Evolutionary conservation across 2,113 vertebrate species (phyloP), one percentile per base, ranked within the genome.

Genomic region (Amblyornis subalaris): DNA sequence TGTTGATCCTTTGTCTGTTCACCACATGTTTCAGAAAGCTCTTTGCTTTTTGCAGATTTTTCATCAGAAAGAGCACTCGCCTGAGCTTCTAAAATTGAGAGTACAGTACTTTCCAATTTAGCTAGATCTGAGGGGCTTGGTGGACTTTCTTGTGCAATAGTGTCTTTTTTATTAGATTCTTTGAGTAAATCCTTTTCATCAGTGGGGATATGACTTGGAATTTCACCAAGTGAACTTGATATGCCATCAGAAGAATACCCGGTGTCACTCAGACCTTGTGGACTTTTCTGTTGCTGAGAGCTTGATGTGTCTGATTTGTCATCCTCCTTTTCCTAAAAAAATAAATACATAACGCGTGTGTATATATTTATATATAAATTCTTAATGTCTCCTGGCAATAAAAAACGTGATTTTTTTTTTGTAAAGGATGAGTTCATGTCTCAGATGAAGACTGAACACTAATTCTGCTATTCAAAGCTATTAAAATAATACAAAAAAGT

Each of bases 21-120:
- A 51, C 80, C 9, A 22, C 88, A 95, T 9, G 57, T 54, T 58
- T 92, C 94, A 62, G 93, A 95, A 88, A 97, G 90, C 3, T 98
- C 97, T 89, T 97, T 95, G 79, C 78, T 96, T 92, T 96, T 97
- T 6, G 36, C 85, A 74, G 97, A 80, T 53, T 97, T 98, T 91
- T 97, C 97, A 92, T 96, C 96, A 74, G 78, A 82, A 54, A 98
- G 81, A 2, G 98, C 96, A 96, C 93, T 98, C 94, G 97, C 92
- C 95, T 99, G 98, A 93, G 99, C 98, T 97, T 99, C 98, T 93
- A 99, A 98, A 97, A 99, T 99, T 54, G 99, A 99, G 50, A 99
- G 98, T 53, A 99, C 99, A 5, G 98, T 99, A 93, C 98, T 99
- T 96, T 99, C 99, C 72, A 99, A 88, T 95, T 99, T 99, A 70